These are phyloP conservation scores for Emmelina monodactyla DNA, from an alignment of 2,888 invertebrate species.

Conservation along the genomic window DNA sequence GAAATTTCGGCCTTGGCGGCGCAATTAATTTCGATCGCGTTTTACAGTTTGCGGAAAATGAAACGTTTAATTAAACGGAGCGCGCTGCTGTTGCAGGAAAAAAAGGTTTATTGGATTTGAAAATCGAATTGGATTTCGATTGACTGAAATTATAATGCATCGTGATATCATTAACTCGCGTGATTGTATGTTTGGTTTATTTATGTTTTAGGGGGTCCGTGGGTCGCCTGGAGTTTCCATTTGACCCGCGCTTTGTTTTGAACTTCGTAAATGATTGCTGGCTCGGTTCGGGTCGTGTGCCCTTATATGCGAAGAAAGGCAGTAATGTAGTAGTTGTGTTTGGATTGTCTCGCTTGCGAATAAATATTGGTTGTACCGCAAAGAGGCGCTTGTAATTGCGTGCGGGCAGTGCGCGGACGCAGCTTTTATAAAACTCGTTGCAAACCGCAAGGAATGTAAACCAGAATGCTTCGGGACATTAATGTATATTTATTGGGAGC, in stretches of 20 bases:
- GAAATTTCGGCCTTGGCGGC: constrained; percentile 28
- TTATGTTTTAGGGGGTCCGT: constrained; percentile 20
- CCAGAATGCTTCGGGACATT: constrained; percentile 60
- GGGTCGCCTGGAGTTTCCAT: background rate
- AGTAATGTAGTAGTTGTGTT: constrained; percentile 38
- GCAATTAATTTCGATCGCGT: constrained; percentile 24
- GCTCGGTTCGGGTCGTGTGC: constrained; percentile 6
- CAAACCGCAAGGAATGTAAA: constrained; percentile 62
- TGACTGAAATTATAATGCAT: constrained; percentile 36
- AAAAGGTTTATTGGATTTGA: constrained; percentile 21
- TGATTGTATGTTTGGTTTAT: constrained; percentile 37
- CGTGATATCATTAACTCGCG: constrained; percentile 43
- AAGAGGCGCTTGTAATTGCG: constrained; percentile 61
- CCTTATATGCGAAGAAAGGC: constrained; percentile 14
- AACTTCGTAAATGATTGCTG: constrained; percentile 24
- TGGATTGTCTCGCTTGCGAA: constrained; percentile 42
- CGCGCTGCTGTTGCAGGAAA: background rate
- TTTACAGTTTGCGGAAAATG: constrained; percentile 24
- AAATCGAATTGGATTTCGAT: constrained; percentile 30
- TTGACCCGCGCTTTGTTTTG: constrained; percentile 11
- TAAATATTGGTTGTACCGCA: constrained; percentile 57
- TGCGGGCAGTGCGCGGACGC: constrained; percentile 46
- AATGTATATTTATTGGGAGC: constrained; percentile 65
- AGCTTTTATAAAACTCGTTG: constrained; percentile 63
- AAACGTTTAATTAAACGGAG: constrained; percentile 13